Conservation (phyloP, 2,888 invertebrate species). For the Nomada goodeniana region DNA sequence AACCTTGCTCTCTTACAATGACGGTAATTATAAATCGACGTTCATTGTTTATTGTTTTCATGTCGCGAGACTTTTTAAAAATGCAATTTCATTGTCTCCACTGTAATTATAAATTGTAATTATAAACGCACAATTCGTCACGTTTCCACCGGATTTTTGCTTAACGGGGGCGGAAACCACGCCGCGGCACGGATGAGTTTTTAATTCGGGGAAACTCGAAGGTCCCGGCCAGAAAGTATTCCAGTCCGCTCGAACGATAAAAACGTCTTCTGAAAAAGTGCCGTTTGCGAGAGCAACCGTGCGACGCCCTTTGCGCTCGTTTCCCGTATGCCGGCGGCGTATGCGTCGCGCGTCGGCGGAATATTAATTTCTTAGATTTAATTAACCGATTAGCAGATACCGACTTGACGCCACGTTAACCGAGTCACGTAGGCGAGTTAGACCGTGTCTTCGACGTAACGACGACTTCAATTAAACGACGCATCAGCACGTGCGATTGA, state of each 20-base stretch:
- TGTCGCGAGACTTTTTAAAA: too few species aligned
- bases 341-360: slow-evolving; percentile 67
- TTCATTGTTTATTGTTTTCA: too few species aligned
- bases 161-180: slow-evolving; percentile 5
- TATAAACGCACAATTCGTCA: slow-evolving; percentile 1
- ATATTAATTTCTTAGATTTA: slow-evolving; percentile 79
- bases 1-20: too few species aligned
- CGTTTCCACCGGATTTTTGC: not conserved
- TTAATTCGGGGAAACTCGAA: slow-evolving; percentile 4
- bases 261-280: not conserved
- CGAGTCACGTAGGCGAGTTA: slow-evolving; percentile 76
- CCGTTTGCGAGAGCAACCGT: slow-evolving; percentile 66
- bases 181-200: not conserved
- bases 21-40: too few species aligned
- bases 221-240: not conserved
- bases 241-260: not conserved
- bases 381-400: slow-evolving; percentile 78
- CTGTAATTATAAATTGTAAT: too few species aligned
- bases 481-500: slow-evolving; percentile 17
- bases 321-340: slow-evolving; percentile 70
- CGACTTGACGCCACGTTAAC: slow-evolving; percentile 69
- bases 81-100: too few species aligned
- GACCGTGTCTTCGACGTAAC: slow-evolving; percentile 70
- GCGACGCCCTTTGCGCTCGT: slow-evolving; percentile 71
- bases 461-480: slow-evolving; percentile 55